A percentile compares a stretch with the other conserved stretches of the same genome.
Evolutionary conservation across 2,113 vertebrate species (phyloP).

Genomic region (Campylomormyrus tamandua): DNA sequence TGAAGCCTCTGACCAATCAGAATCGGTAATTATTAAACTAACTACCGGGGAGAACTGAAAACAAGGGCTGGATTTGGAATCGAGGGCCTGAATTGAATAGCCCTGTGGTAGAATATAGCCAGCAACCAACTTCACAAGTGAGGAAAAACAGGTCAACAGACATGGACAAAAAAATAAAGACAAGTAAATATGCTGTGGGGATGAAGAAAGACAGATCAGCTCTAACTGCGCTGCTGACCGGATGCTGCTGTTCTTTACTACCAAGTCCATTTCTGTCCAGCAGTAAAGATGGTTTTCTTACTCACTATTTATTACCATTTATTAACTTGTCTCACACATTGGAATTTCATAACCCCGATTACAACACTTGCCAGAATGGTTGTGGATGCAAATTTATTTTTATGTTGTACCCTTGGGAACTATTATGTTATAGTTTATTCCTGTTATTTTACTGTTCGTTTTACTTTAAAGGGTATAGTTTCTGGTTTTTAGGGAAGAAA

Average conservation of each 20-base stretch:
- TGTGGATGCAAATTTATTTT: not conserved
- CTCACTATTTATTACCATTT: not conserved
- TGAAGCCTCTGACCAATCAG: too few species aligned
- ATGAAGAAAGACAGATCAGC: not conserved
- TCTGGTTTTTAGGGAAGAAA: not conserved
- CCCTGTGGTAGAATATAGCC: not conserved
- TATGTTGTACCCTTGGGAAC: not conserved
- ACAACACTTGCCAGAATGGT: not conserved
- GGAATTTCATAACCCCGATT: not conserved
- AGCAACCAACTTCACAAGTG: not conserved
- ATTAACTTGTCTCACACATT: not conserved
- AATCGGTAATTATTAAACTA: too few species aligned
- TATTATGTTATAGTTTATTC: not conserved
- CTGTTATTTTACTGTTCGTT: not conserved
- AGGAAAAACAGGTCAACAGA: not conserved
- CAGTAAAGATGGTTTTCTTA: not conserved
- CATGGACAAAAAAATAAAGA: not conserved
- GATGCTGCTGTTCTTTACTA: not conserved
- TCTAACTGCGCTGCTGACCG: not conserved
- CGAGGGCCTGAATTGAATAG: too few species aligned
- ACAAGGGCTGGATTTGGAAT: too few species aligned
- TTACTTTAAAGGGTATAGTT: not conserved
- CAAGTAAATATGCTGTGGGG: not conserved
- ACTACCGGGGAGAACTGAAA: too few species aligned
- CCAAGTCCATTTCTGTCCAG: not conserved